These are phyloP conservation scores for Poecile atricapillus DNA, from an alignment of 2,113 vertebrate genomes.

Conservation along the genomic window DNA sequence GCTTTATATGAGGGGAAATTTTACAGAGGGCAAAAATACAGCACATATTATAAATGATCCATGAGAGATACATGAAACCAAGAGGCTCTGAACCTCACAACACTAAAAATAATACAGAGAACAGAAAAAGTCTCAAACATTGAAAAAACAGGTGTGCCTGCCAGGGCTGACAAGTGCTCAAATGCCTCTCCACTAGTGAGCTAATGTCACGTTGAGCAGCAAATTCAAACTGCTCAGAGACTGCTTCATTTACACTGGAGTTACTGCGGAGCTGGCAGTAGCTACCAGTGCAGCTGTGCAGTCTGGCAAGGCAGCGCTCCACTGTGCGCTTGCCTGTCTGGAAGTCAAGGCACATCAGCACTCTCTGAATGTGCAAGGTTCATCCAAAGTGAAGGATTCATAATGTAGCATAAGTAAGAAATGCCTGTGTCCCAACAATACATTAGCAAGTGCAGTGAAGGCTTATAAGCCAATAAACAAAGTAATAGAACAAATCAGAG, in stretches of 20 bases:
- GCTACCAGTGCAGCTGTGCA: neutral
- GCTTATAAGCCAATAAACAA: neutral
- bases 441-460: neutral
- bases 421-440: neutral
- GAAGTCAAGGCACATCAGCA: slow-evolving; percentile 18
- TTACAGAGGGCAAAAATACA: neutral
- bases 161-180: neutral
- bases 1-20: neutral
- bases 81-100: neutral
- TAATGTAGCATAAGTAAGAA: neutral
- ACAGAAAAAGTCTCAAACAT: neutral
- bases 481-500: neutral
- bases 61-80: neutral
- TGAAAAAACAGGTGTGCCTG: neutral
- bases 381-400: neutral
- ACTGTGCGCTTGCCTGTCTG: neutral
- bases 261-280: neutral
- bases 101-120: neutral
- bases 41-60: neutral
- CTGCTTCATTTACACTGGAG: neutral
- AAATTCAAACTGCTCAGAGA: slow-evolving; percentile 3
- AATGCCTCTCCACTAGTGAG: neutral
- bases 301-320: neutral
- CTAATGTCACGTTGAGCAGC: neutral
- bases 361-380: neutral